A percentile compares a stretch with the other conserved stretches of the same genome.
Conservation (phyloP, 2,113 vertebrate genomes). For the Phalacrocorax carbo region DNA sequence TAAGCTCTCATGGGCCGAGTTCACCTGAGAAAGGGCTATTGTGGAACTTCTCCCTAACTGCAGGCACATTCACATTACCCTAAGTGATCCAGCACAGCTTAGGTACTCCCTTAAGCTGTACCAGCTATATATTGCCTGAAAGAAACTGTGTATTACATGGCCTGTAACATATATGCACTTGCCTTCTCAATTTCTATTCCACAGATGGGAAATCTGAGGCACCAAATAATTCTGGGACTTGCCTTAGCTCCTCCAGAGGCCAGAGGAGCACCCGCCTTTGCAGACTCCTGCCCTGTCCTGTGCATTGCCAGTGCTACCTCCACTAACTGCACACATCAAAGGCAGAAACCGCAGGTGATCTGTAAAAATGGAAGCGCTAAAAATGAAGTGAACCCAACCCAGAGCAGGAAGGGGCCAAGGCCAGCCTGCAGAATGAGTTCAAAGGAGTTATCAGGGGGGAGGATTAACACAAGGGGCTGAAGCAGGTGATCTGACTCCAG, state of each 20-base stretch:
- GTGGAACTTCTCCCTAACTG: neutral
- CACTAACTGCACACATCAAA: neutral
- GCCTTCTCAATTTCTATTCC: neutral
- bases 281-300: neutral
- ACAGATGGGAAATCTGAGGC: neutral
- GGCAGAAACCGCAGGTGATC: neutral
- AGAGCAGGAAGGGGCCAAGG: neutral
- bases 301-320: neutral
- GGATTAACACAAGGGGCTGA: neutral
- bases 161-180: neutral
- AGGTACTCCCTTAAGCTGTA: neutral
- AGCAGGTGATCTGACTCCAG: slow-evolving; percentile 42
- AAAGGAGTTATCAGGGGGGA: neutral
- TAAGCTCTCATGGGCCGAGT: neutral
- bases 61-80: neutral
- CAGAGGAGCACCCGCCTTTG: neutral
- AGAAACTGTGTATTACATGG: neutral
- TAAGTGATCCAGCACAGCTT: neutral
- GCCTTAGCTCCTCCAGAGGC: neutral
- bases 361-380: neutral
- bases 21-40: neutral
- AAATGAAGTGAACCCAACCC: neutral
- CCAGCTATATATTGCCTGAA: neutral
- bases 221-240: neutral
- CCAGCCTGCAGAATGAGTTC: neutral